Evolutionary conservation across 2,113 vertebrate species (phyloP), one percentile per base, ranked within the genome.

Genomic region (Thryonomys swinderianus): DNA sequence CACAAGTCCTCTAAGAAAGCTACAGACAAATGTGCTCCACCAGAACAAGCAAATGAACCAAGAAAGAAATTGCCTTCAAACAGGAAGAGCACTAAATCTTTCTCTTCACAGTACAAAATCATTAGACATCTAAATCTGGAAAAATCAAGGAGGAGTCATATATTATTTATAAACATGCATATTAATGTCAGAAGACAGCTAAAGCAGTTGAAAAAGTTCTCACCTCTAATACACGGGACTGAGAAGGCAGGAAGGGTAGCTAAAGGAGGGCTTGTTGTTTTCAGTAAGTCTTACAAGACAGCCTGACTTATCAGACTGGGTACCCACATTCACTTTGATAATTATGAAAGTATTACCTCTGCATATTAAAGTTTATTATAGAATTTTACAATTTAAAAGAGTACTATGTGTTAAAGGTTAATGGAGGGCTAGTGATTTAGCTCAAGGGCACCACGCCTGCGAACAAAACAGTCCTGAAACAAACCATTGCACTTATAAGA

Each of bases 391-490:
- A n/a, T n/a, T n/a, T n/a, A n/a, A n/a, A n/a, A n/a, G n/a, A n/a
- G n/a, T n/a, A n/a, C n/a, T n/a, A n/a, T n/a, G n/a, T n/a, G n/a
- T n/a, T n/a, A n/a, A n/a, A n/a, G n/a, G n/a, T n/a, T n/a, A n/a
- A n/a, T n/a, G n/a, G n/a, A n/a, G n/a, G n/a, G 51, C 51, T 53
- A 13, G 51, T 7, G 51, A 53, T 53, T 53, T 53, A 53, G 13
- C 51, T 53, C 51, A 53, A 53, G 7, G 51, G 51, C 51, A 53
- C 51, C 51, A 53, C 51, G 7, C 51, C 51, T 53, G 51, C 51
- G 55, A 88, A 79, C 3, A 67, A 88, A 96, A 59, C 12, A 7
- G 85, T 61, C n/a, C 61, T 88, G 71, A 91, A 71, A 87, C 25
- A 53, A 21, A 67, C 2, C 8, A 51, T 0, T 45, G 42, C 42